A percentile compares a stretch with the other conserved stretches of the same genome.
These are phyloP conservation scores for Ophiothrix spiculata DNA, from an alignment of 35 echinoderm and acorn worm genomes.

Conservation along the genomic window DNA sequence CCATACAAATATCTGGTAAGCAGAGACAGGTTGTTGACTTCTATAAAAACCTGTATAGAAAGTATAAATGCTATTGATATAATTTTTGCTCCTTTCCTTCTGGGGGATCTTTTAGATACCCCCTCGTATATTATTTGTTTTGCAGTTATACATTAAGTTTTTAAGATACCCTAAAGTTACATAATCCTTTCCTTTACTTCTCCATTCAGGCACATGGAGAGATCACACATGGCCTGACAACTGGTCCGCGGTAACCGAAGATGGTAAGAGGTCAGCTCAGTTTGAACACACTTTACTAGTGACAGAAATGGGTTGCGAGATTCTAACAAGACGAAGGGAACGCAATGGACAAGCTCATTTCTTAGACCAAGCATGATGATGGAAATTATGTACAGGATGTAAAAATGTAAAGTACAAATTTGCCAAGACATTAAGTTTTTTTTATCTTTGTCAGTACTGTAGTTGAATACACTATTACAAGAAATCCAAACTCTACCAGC, in stretches of 20 bases:
- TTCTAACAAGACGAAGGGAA: slow-evolving; percentile 73
- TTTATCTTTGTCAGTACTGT: too few species aligned
- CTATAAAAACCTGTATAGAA: too few species aligned
- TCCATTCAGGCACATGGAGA: slow-evolving; percentile 90
- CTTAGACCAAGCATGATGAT: slow-evolving; percentile 67
- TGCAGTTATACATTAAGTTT: too few species aligned
- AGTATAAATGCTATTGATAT: too few species aligned
- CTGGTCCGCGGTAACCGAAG: slow-evolving; percentile 93
- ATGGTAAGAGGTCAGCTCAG: slow-evolving; percentile 95
- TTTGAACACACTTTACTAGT: slow-evolving; percentile 97
- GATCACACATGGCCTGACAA: slow-evolving; percentile 91
- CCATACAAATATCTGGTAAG: too few species aligned
- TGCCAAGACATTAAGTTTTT: too few species aligned
- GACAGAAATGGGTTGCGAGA: slow-evolving; percentile 86
- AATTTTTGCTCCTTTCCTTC: too few species aligned
- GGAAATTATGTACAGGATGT: not conserved
- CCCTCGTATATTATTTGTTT: not conserved
- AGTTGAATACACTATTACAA: too few species aligned
- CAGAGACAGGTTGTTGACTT: too few species aligned
- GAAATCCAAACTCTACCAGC: too few species aligned
- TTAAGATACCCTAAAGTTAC: too few species aligned
- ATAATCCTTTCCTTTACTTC: not conserved
- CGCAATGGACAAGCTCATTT: slow-evolving; percentile 75
- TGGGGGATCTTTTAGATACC: too few species aligned
- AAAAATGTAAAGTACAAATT: not conserved